Evolutionary conservation across 1,140 invertebrate genomes (phyloP).

Genomic region (Stegodyphus dumicola): DNA sequence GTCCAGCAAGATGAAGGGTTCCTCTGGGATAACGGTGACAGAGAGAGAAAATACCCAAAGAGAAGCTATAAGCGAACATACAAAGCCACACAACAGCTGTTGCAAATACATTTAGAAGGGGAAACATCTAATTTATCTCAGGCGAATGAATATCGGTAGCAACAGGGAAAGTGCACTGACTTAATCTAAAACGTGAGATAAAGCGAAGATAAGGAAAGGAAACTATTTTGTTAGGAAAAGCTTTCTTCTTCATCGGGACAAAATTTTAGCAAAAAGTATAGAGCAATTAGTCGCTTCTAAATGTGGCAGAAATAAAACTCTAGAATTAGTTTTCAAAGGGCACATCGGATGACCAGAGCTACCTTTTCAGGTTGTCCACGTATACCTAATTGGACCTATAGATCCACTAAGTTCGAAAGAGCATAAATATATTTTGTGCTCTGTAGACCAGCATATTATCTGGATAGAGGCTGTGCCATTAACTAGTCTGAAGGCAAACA

Average conservation of each 20-base stretch:
- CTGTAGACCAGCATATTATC: constrained; percentile 1
- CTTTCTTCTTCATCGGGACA: neutral
- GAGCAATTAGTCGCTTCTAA: neutral
- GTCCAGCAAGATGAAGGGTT: no score
- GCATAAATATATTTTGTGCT: constrained; percentile 27
- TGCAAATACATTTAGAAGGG: no score
- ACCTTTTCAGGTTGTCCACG: neutral
- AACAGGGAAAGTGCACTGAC: no score
- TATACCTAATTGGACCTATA: constrained; percentile 8
- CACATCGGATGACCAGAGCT: neutral
- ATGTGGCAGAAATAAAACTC: neutral
- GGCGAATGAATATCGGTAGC: no score
- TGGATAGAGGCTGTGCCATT: neutral
- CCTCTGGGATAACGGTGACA: no score
- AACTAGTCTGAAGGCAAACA: neutral
- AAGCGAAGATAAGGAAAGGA: no score
- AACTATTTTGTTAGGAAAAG: no score
- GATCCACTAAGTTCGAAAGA: neutral
- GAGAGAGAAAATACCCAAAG: no score
- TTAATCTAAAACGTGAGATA: neutral
- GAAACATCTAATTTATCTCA: no score
- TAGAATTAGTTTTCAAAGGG: neutral
- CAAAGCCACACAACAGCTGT: no score
- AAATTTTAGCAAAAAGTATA: neutral
- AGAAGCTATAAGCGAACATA: no score